Base-by-base conservation (phyloP, 2,888 invertebrate species). In the Spilosoma lubricipeda region DNA sequence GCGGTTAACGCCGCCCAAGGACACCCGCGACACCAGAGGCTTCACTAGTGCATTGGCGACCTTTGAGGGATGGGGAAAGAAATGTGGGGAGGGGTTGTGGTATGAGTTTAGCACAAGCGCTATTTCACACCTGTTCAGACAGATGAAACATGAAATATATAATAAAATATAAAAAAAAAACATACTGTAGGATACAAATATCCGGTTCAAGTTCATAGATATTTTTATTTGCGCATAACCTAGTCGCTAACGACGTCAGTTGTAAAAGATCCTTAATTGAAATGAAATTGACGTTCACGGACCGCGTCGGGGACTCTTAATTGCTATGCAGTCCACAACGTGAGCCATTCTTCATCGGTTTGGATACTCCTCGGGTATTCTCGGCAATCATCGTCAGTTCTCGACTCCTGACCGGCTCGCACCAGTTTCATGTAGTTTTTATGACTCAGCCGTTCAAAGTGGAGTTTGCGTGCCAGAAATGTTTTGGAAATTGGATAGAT, bases 211-310 rank as follows among this genome's bases (percentile, higher is more conserved):
- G 73, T 76, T 73, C 65, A 76, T 75, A 76, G 75, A 76, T 80
- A 77, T 82, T 83, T 83, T 83, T 86, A 82, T 80, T 82, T 82
- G 80, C 73, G 66, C 76, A 77, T 82, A 86, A 85, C 83, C 81
- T 80, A 84, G 79, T 84, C 85, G 77, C 87, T 87, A 88, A 87
- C 89, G 87, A 88, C 87, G 84, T 74, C 81, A 80, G 80, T 75
- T 84, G 82, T 87, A 85, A 88, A 87, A 84, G 87, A 85, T 78
- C 79, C 87, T 85, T 91, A 91, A 92, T 91, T 90, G 90, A 90
- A 91, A 92, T 88, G 82, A 86, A 90, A 91, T 89, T 89, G 91
- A 90, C 90, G 86, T 88, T 90, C 88, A 87, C 86, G 87, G 82
- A 79, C 81, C 80, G 75, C 80, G 79, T 81, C 77, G 82, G 81